These are phyloP conservation scores for Raja brachyura DNA, from an alignment of 2,113 vertebrate species.

Conservation along the genomic window DNA sequence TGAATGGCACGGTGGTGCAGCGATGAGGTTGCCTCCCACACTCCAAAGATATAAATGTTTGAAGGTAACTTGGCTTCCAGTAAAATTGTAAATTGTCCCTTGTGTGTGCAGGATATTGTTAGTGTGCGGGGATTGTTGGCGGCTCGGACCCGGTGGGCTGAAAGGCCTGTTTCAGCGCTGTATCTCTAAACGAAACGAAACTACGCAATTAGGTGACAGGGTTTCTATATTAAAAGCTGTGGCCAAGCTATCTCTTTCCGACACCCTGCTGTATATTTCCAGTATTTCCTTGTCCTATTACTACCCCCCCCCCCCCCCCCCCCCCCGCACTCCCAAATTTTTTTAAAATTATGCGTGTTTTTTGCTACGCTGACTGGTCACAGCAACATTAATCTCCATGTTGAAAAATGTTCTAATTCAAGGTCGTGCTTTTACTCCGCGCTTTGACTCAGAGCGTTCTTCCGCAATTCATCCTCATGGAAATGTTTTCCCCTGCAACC, in stretches of 20 bases:
- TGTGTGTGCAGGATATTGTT: too few relatives aligned
- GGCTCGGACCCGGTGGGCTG: too few relatives aligned
- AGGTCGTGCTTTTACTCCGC: neutral
- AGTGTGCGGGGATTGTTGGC: too few relatives aligned
- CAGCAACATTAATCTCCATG: neutral
- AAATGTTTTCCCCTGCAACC: neutral
- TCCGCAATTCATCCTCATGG: neutral
- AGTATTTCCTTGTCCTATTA: neutral
- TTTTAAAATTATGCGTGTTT: neutral
- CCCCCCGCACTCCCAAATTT: too few relatives aligned
- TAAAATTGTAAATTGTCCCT: too few relatives aligned
- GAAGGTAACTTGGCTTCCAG: too few relatives aligned
- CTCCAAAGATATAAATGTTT: too few relatives aligned
- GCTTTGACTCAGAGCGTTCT: neutral
- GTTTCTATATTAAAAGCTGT: neutral
- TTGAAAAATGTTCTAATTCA: constrained; percentile 5
- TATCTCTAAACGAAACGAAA: too few relatives aligned
- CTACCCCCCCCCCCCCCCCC: too few relatives aligned
- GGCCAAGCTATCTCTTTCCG: neutral
- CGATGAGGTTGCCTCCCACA: too few relatives aligned
- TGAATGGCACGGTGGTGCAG: too few relatives aligned
- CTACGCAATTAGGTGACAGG: neutral
- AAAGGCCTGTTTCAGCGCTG: too few relatives aligned
- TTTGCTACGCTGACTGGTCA: neutral
- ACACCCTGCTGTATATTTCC: neutral